Conservation (phyloP, 1,140 invertebrate species). For the Bombus sibiricus region DNA sequence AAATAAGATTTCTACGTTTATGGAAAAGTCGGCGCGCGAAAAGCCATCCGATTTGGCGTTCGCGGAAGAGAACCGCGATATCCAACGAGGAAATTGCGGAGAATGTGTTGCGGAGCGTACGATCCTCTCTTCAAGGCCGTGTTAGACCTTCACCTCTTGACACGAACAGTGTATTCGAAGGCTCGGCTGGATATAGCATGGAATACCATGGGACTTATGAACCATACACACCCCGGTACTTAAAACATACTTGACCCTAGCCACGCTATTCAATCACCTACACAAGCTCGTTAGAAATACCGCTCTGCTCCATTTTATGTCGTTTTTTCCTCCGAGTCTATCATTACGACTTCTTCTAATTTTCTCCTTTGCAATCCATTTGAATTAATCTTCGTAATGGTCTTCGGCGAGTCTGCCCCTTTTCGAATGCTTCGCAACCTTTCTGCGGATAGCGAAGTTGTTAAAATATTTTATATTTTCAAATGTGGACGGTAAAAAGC, state of each 20-base stretch:
- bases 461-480: too few relatives aligned
- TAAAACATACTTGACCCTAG: constrained; percentile 40
- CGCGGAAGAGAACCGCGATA: constrained; percentile 58
- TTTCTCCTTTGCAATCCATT: neutral
- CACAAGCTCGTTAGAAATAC: neutral
- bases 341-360: neutral
- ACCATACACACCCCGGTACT: constrained; percentile 55
- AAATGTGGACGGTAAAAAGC: too few relatives aligned
- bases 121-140: constrained; percentile 74
- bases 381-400: too few relatives aligned
- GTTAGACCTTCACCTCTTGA: constrained; percentile 78
- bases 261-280: constrained; percentile 43
- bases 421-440: too few relatives aligned
- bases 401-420: too few relatives aligned
- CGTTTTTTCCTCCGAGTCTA: neutral
- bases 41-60: constrained; percentile 45
- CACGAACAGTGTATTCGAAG: constrained; percentile 69
- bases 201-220: constrained; percentile 55
- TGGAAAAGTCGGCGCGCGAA: constrained; percentile 11
- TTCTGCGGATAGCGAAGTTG: too few relatives aligned
- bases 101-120: constrained; percentile 62
- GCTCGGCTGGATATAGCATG: constrained; percentile 64
- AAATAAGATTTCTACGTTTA: constrained; percentile 34
- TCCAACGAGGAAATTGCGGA: constrained; percentile 57
- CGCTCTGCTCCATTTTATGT: constrained; percentile 2